phyloP scores from a whole-genome alignment of 2,113 vertebrate species.

The Charina bottae region DNA sequence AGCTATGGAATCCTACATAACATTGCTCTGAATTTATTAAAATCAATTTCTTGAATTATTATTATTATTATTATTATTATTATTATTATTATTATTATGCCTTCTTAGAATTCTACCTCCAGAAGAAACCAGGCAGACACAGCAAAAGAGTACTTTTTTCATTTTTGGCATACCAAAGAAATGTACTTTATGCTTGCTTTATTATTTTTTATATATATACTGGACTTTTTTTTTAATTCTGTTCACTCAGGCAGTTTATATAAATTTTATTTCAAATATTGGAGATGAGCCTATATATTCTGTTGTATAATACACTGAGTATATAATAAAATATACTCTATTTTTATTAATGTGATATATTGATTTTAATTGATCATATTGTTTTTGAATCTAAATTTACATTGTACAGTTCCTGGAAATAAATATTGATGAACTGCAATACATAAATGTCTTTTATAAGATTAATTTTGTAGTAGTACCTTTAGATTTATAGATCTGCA shows the following conservation, averaged over 20 bases:
- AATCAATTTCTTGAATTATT: too few relatives aligned
- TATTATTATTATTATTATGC: background rate
- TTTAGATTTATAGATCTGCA: background rate
- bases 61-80: too few relatives aligned
- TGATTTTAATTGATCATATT: background rate
- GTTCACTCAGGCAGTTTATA: background rate
- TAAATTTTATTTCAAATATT: background rate
- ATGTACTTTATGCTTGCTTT: background rate
- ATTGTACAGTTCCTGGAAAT: background rate
- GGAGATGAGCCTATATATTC: background rate
- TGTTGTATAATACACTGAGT: background rate
- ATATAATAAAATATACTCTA: background rate
- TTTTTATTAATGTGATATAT: background rate
- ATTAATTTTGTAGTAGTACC: background rate
- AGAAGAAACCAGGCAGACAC: background rate
- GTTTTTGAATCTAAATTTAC: background rate
- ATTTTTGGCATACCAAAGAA: background rate
- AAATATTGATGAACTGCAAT: background rate
- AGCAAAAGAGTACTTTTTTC: background rate
- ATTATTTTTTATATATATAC: background rate
- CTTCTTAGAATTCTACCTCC: background rate
- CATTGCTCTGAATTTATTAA: too few relatives aligned
- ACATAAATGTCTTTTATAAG: background rate
- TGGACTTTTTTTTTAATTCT: background rate
- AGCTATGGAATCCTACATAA: too few relatives aligned